phyloP scores from a whole-genome alignment of 2,113 vertebrate species.

The Paramisgurnus dabryanus region DNA sequence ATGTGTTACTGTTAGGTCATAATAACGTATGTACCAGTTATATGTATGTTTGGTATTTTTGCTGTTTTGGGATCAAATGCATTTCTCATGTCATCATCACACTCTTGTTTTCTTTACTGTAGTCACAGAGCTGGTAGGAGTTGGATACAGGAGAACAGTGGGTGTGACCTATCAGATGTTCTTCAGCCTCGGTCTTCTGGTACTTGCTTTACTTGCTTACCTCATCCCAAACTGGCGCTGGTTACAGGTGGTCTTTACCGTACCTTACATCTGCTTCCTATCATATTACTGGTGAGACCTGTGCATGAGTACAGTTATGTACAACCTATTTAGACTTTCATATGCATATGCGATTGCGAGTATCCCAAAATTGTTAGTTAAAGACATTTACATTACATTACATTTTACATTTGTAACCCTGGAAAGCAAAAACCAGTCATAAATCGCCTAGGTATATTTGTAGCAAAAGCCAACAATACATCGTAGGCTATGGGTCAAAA shows the following conservation, averaged over 20 bases:
- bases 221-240: constrained; percentile 87
- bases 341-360: too few relatives aligned
- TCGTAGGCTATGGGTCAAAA: too few relatives aligned
- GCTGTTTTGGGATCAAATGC: too few relatives aligned
- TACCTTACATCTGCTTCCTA: constrained; percentile 90
- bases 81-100: neutral
- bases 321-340: neutral
- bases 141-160: constrained; percentile 85
- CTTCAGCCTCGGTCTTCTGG: constrained; percentile 89
- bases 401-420: too few relatives aligned
- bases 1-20: too few relatives aligned
- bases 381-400: too few relatives aligned
- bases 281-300: constrained; percentile 88
- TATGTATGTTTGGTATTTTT: too few relatives aligned
- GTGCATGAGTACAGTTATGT: neutral
- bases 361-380: too few relatives aligned
- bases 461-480: too few relatives aligned
- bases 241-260: constrained; percentile 86
- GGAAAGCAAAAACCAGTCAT: too few relatives aligned
- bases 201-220: constrained; percentile 92
- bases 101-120: constrained; percentile 7
- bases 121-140: constrained; percentile 95
- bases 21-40: too few relatives aligned
- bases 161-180: constrained; percentile 91
- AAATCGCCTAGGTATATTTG: too few relatives aligned